Evolutionary conservation across 2,888 invertebrate species (phyloP), one percentile per base, ranked within the genome.

Genomic region (Drymonia ruficornis): DNA sequence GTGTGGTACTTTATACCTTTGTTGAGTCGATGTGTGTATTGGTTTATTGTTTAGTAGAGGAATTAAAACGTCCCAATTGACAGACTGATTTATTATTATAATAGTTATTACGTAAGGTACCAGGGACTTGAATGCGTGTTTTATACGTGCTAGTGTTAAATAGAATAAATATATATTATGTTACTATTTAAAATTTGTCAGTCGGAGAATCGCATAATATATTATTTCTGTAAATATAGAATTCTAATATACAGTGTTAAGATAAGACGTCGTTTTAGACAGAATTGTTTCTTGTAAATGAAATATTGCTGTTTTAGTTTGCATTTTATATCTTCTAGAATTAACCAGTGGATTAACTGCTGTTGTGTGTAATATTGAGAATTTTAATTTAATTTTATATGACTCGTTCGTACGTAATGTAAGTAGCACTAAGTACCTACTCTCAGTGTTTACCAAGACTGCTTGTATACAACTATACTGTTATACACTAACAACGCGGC

Each of bases 401-500:
- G 83, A 89, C 79, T 87, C 84, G 85, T 88, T 88, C 83, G 72
- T 84, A 80, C 59, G 68, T 80, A 79, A 67, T 78, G 13, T 23
- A 44, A 19, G 65, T 89, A 91, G 87, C 84, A 86, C 86, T 92
- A 91, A 89, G 90, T 87, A 88, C 83, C 86, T 89, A 87, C 81
- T 91, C 89, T 91, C 91, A 89, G 89, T 91, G 89, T 91, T 89
- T 90, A 88, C 87, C 86, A 92, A 92, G 91, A 92, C 91, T 92
- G 92, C 91, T 91, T 91, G 87, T 91, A 88, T 89, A 89, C 87
- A 86, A 87, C 83, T 86, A 68, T 87, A 89, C 86, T 87, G 86
- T 89, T 88, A 87, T 84, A 89, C 81, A 86, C 84, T 86, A 84
- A 87, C 83, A 74, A 77, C 78, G 73, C 73, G 74, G 81, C 81